These are phyloP conservation scores for Heliconius hewitsoni DNA, from an alignment of 1,140 invertebrate genomes.

Conservation along the genomic window DNA sequence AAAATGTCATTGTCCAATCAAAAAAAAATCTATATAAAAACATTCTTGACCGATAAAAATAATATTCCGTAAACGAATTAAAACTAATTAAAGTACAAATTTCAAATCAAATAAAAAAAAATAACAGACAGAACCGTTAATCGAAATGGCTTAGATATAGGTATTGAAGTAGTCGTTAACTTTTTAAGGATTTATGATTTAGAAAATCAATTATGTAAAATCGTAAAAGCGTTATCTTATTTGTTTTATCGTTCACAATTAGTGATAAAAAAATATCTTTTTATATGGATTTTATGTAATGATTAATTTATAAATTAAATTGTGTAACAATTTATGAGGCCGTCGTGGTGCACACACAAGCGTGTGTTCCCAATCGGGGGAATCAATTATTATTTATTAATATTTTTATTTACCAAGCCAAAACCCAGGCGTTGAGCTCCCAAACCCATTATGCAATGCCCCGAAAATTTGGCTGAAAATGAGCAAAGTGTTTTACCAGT, in stretches of 20 bases:
- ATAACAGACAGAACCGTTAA: neutral
- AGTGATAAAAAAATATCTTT: neutral
- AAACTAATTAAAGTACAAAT: neutral
- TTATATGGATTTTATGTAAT: neutral
- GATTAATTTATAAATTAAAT: neutral
- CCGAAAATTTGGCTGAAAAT: too few relatives aligned
- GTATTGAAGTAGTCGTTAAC: neutral
- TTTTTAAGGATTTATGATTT: neutral
- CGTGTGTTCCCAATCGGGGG: too few relatives aligned
- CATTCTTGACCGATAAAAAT: neutral
- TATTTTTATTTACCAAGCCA: too few relatives aligned
- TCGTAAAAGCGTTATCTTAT: constrained; percentile 12
- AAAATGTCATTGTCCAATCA: too few relatives aligned
- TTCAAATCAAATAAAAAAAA: neutral
- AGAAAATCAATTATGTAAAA: constrained; percentile 11
- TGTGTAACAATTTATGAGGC: neutral
- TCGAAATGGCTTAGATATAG: neutral
- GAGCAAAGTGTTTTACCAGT: too few relatives aligned
- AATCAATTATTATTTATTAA: too few relatives aligned
- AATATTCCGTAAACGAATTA: neutral
- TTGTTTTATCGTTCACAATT: constrained; percentile 9
- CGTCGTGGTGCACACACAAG: too few relatives aligned
- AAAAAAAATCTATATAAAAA: too few relatives aligned
- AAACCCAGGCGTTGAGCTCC: too few relatives aligned
- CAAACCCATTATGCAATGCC: too few relatives aligned